Evolutionary conservation across 1,140 invertebrate species (phyloP).

Genomic region (Eumaeus atala): DNA sequence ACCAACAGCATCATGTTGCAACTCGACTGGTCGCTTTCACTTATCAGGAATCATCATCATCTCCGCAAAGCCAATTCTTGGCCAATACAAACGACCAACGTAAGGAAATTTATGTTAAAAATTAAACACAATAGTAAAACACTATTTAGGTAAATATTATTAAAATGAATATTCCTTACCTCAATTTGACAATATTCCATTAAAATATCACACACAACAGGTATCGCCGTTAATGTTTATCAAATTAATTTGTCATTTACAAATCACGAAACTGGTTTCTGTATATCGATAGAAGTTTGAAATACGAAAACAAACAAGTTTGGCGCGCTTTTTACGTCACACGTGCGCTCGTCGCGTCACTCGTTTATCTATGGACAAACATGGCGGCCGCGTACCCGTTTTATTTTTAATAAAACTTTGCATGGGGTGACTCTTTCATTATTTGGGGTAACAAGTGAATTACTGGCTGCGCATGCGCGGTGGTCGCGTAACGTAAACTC

Average conservation of each 20-base stretch:
- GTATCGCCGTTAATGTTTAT: too few species aligned
- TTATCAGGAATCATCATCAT: not conserved
- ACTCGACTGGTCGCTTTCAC: not conserved
- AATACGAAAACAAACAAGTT: conserved; percentile 24
- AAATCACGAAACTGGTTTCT: not conserved
- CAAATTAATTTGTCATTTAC: conserved; percentile 1
- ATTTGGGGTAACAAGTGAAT: conserved; percentile 62
- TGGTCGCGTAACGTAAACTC: conserved; percentile 43
- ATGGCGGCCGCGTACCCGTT: conserved; percentile 35
- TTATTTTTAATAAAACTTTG: conserved; percentile 57
- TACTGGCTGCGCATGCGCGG: conserved; percentile 64
- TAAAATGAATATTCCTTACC: not conserved
- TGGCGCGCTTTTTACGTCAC: conserved; percentile 40
- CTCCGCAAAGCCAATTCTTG: not conserved
- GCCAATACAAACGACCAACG: not conserved
- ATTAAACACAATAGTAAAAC: not conserved
- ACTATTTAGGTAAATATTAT: not conserved
- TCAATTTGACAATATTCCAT: not conserved
- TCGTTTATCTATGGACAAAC: conserved; percentile 51
- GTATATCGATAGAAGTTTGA: conserved; percentile 12
- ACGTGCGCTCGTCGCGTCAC: conserved; percentile 37
- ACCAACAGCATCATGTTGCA: conserved; percentile 6
- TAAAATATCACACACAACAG: not conserved
- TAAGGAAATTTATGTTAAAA: not conserved
- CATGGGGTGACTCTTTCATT: conserved; percentile 51